phyloP scores from a whole-genome alignment of 2,113 vertebrate species.

The Scomber colias region DNA sequence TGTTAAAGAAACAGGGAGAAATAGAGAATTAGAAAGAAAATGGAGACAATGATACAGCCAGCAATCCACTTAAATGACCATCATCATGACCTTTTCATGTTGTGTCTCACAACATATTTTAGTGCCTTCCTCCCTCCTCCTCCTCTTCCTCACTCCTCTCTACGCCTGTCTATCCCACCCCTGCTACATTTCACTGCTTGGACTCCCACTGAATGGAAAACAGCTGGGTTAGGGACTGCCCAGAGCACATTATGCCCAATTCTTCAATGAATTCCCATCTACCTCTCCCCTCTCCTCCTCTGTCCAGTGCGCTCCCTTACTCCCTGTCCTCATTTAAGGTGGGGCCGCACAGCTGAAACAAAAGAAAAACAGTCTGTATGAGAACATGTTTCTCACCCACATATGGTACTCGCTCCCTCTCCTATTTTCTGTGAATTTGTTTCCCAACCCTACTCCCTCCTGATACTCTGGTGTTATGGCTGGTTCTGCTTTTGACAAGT shows the following conservation, averaged over 20 bases:
- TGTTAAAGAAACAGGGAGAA: constrained; percentile 9
- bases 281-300: constrained; percentile 71
- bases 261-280: constrained; percentile 79
- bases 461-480: constrained; percentile 76
- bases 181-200: constrained; percentile 68
- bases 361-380: constrained; percentile 82
- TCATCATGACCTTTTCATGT: constrained; percentile 61
- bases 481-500: constrained; percentile 94
- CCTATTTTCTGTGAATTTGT: constrained; percentile 73
- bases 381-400: constrained; percentile 83
- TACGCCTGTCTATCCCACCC: constrained; percentile 61
- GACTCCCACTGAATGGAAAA: constrained; percentile 81
- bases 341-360: constrained; percentile 83
- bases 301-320: constrained; percentile 72
- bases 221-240: constrained; percentile 79
- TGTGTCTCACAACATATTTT: constrained; percentile 67
- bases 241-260: constrained; percentile 80
- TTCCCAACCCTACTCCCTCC: constrained; percentile 79
- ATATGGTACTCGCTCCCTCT: constrained; percentile 78
- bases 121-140: constrained; percentile 55
- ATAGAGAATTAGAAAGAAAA: constrained; percentile 8
- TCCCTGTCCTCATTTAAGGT: constrained; percentile 83
- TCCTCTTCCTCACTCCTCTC: constrained; percentile 42
- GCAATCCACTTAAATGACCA: constrained; percentile 24
- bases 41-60: constrained; percentile 15